Evolutionary conservation across 2,888 invertebrate genomes (phyloP).

Genomic region (Dryomyza anilis): DNA sequence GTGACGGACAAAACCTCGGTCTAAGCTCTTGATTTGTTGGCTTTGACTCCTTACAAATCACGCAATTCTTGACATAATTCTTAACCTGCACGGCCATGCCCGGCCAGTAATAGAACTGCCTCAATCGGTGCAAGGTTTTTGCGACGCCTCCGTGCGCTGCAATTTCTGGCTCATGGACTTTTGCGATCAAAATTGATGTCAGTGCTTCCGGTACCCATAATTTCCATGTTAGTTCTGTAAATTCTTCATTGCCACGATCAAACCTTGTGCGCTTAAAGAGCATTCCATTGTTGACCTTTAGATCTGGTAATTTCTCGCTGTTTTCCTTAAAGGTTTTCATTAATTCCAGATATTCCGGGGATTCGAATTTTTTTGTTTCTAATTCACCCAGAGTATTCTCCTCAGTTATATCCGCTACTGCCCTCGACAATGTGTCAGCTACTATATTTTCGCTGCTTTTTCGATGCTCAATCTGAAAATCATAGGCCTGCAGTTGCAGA

Average conservation of each 20-base stretch:
- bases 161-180: background rate
- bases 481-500: slow-evolving; percentile 6
- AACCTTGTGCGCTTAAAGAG: slow-evolving; percentile 17
- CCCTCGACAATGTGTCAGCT: slow-evolving; percentile 41
- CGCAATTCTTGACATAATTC: background rate
- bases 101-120: no score
- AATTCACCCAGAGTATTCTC: background rate
- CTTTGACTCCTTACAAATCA: background rate
- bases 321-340: background rate
- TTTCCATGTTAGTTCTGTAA: slow-evolving; percentile 20
- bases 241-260: background rate
- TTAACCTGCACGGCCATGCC: no score
- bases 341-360: background rate
- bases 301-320: background rate
- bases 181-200: background rate
- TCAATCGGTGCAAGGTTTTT: background rate
- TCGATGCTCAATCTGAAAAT: slow-evolving; percentile 17
- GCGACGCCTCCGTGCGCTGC: no score
- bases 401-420: background rate
- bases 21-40: no score
- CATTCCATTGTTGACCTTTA: background rate
- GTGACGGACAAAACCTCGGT: no score
- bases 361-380: background rate
- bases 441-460: slow-evolving; percentile 23
- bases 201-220: slow-evolving; percentile 24